Evolutionary conservation across 2,113 vertebrate genomes (phyloP).

Genomic region (Eira barbara): DNA sequence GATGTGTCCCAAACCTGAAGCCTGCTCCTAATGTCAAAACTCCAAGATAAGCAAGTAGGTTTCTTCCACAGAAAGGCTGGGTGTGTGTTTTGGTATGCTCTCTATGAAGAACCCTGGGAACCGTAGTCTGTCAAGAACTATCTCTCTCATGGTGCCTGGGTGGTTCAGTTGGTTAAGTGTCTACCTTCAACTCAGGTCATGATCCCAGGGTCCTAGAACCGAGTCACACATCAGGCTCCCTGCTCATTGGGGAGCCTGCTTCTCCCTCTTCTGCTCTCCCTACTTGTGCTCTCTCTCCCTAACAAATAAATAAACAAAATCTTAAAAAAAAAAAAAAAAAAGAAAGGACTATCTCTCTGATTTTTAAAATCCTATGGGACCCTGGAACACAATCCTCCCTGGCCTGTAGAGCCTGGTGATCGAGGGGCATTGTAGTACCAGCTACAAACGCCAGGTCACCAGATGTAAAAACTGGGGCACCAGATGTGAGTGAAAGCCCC

Average conservation of each 20-base stretch:
- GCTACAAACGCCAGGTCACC: not conserved
- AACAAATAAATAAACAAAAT: too few relatives aligned
- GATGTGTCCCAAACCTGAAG: not conserved
- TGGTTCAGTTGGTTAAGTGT: too few relatives aligned
- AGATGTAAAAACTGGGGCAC: not conserved
- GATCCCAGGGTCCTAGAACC: too few relatives aligned
- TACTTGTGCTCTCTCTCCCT: too few relatives aligned
- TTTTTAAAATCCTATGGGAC: not conserved
- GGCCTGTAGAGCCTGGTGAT: not conserved
- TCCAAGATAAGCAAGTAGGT: not conserved
- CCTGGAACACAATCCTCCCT: not conserved
- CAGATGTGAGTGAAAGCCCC: not conserved
- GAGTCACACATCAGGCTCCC: too few relatives aligned
- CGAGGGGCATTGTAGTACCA: not conserved
- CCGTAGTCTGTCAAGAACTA: not conserved
- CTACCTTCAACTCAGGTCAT: too few relatives aligned
- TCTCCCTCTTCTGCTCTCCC: too few relatives aligned
- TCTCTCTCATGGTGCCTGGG: not conserved
- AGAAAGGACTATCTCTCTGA: not conserved
- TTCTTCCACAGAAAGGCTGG: not conserved
- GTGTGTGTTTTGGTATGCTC: not conserved
- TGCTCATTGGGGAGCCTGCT: too few relatives aligned
- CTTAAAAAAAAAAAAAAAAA: too few relatives aligned
- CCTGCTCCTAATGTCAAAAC: not conserved
- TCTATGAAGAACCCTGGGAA: not conserved